Evolutionary conservation across 23 tunicate species (phyloP), one percentile per base, ranked within the genome.

Genomic region (Ascidia mentula): DNA sequence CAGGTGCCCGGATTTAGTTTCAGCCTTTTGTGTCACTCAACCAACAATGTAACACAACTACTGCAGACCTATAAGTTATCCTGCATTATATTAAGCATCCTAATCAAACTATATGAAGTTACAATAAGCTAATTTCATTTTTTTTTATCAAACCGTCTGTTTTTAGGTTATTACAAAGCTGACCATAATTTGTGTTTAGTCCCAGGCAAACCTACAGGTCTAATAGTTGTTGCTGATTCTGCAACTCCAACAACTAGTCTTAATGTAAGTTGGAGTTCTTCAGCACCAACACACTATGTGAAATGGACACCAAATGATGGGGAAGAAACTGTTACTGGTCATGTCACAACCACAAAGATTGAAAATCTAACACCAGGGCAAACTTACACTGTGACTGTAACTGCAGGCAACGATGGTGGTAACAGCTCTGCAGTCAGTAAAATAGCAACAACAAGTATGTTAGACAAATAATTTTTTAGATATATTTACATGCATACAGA

Each of bases 351-450:
- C 17, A 32, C 37, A 33, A 77, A 1, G 12, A 40, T 82, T 18
- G 30, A 45, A 59, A 70, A 40, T 40, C 79, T 82, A 3, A 34
- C 60, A 22, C 79, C 86, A 32, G 86, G 86, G 34, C 0, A 45
- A 73, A 59, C 40, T 35, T 82, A 73, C 73, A 74, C 70, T 22
- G 86, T 69, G 13, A 32, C 79, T 45, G 79, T 82, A 34, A 36
- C 20, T 45, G 83, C 83, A 8, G 4, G 0, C 20, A 79, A 59
- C 26, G 40, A 8, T 6, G 78, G 40, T 28, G 78, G 78, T 18
- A 46, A 4, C 7, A 38, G 40, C 46, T 74, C 78, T 20, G 9
- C 78, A 31, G 78, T 32, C 18, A 6, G 2, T 6, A 74, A 6
- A 53, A 53, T 31, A 5, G 13, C 20, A 4, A 74, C 40, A 36